Conservation (phyloP, 2,888 invertebrate species). For the Drosophila pegasa region DNA sequence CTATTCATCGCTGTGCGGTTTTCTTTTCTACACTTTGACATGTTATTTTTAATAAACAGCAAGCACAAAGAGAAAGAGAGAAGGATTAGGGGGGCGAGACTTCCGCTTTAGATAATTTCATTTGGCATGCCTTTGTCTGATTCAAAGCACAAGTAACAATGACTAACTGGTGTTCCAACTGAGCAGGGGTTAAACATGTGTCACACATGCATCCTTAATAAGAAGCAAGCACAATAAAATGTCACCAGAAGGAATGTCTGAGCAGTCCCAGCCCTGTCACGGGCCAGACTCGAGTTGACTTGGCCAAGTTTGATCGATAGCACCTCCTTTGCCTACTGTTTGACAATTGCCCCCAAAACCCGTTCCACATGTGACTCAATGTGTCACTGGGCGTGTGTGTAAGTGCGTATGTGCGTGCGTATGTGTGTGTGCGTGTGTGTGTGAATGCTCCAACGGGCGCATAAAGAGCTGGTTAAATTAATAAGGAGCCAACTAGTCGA, state of each 20-base stretch:
- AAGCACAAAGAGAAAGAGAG: neutral
- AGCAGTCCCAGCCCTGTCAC: conserved; percentile 12
- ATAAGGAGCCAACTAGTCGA: conserved; percentile 62
- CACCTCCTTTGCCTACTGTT: conserved; percentile 42
- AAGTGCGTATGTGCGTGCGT: conserved; percentile 5
- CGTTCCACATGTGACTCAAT: conserved; percentile 26
- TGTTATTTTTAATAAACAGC: conserved; percentile 76
- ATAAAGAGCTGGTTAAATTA: conserved; percentile 67
- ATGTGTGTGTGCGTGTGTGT: conserved; percentile 13
- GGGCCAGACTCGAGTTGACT: conserved; percentile 5
- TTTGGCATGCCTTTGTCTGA: conserved; percentile 53
- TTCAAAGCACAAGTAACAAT: conserved; percentile 37
- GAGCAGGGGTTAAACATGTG: conserved; percentile 50
- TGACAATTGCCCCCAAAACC: conserved; percentile 16
- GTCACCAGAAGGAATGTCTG: conserved; percentile 60
- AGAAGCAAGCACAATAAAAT: conserved; percentile 61
- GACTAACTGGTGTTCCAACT: conserved; percentile 48
- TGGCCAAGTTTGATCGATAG: conserved; percentile 74
- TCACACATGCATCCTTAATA: conserved; percentile 66
- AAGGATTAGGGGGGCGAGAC: too few species aligned
- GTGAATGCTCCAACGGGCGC: conserved; percentile 51
- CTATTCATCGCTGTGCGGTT: conserved; percentile 51
- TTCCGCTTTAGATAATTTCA: conserved; percentile 59
- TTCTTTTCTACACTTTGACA: conserved; percentile 64
- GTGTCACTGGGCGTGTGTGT: conserved; percentile 16